These are phyloP conservation scores for Notamacropus eugenii DNA, from an alignment of 2,797 vertebrate species.

Conservation along the genomic window DNA sequence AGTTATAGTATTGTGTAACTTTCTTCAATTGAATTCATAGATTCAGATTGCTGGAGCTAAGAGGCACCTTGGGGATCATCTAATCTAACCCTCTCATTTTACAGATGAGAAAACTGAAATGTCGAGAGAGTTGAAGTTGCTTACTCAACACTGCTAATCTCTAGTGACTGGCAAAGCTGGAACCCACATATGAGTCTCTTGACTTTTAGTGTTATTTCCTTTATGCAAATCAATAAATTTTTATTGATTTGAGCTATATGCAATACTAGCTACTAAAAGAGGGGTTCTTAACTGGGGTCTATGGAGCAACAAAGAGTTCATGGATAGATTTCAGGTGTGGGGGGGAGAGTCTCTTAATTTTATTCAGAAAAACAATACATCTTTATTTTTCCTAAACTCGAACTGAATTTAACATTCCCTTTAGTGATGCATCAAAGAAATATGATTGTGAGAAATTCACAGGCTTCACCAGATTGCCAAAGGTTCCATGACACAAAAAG, in stretches of 20 bases:
- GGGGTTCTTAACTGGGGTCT: background rate
- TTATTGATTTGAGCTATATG: background rate
- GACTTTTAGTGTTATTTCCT: background rate
- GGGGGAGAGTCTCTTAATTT: background rate
- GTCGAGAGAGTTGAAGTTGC: background rate
- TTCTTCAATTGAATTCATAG: slow-evolving; percentile 1
- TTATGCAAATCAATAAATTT: background rate
- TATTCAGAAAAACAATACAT: background rate
- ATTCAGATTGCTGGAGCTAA: background rate
- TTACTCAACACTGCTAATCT: background rate
- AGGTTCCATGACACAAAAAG: background rate
- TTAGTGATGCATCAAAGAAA: background rate
- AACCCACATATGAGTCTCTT: background rate
- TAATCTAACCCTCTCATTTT: background rate
- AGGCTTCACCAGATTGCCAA: background rate
- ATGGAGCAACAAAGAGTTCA: background rate
- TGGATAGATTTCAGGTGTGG: background rate
- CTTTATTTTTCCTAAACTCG: background rate
- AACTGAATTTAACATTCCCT: background rate
- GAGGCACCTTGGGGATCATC: background rate
- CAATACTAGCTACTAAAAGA: background rate
- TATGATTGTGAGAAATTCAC: background rate
- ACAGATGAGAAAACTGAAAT: slow-evolving; percentile 4
- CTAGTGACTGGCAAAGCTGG: background rate
- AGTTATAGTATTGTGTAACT: background rate